Base-by-base conservation (phyloP, 1,140 invertebrate genomes). In the Orussus abietinus region DNA sequence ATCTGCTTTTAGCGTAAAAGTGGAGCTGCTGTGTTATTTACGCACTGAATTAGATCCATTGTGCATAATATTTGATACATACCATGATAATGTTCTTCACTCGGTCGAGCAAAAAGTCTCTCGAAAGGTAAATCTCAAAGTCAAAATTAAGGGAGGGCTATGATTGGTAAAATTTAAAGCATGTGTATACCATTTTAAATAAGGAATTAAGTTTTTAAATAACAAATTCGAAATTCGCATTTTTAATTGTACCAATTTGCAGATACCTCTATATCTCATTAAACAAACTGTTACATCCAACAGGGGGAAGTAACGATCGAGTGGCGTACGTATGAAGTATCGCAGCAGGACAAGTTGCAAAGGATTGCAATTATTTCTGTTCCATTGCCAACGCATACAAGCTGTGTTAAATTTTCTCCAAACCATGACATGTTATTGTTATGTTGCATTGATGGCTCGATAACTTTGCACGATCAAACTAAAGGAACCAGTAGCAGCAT, bases 101-200 rank as follows among this genome's bases (percentile, higher is more conserved):
- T 81, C 82, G 4, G 71, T 90, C 25, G 86, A 90, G 63, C 85
- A 90, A 62, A 86, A 84, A 62, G 80, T 86, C 11, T 82, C 82
- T 5, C 75, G 80, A 49, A 84, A 83, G 59, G 79, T 75, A 62
- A 67, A 44, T 53, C n/a, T n/a, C n/a, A n/a, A n/a, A n/a, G n/a
- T n/a, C n/a, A n/a, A n/a, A n/a, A n/a, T n/a, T n/a, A n/a, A n/a
- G n/a, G n/a, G n/a, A n/a, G n/a, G n/a, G n/a, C n/a, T n/a, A n/a
- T n/a, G 10, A 38, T 22, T 42, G 22, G 12, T 15, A 35, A 20
- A 15, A 28, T 14, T 22, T 38, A 11, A 17, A 37, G 4, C 5
- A 22, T 21, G 10, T 13, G 4, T 13, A 11, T 14, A 19, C 7
- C 4, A 11, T 12, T 4, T 45, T 18, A 5, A 25, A 45, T 32